These are phyloP conservation scores for Liodrosophila aerea DNA, from an alignment of 2,888 invertebrate genomes.

Conservation along the genomic window DNA sequence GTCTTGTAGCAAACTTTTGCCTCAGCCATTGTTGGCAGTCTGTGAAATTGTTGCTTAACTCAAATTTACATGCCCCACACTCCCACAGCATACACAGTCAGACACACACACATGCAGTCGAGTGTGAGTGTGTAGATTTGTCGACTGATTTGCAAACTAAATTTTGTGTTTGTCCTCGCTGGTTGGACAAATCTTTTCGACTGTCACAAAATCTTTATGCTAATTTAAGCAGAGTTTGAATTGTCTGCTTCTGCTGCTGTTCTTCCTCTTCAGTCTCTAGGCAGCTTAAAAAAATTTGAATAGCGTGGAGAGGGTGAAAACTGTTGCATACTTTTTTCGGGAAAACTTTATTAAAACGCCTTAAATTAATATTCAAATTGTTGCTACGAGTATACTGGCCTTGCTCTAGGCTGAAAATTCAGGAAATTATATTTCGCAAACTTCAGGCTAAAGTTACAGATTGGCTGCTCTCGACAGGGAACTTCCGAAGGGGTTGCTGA, in stretches of 20 bases:
- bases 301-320: slow-evolving; percentile 2
- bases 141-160: slow-evolving; percentile 66
- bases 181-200: slow-evolving; percentile 26
- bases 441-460: slow-evolving; percentile 19
- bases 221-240: slow-evolving; percentile 51
- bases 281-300: slow-evolving; percentile 8
- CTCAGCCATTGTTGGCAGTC: slow-evolving; percentile 53
- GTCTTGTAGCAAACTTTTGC: slow-evolving; percentile 48
- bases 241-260: slow-evolving; percentile 3
- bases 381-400: slow-evolving; percentile 4
- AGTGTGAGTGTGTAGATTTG: slow-evolving; percentile 19
- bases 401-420: slow-evolving; percentile 23
- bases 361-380: not conserved
- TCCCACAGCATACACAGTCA: slow-evolving; percentile 14
- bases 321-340: slow-evolving; percentile 16
- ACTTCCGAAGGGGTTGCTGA: slow-evolving; percentile 19
- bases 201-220: slow-evolving; percentile 52
- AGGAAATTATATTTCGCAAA: slow-evolving; percentile 53
- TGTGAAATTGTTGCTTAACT: slow-evolving; percentile 57
- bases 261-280: slow-evolving; percentile 2
- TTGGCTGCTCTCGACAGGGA: slow-evolving; percentile 12
- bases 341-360: slow-evolving; percentile 1
- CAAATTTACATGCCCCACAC: slow-evolving; percentile 51
- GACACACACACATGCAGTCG: slow-evolving; percentile 7
- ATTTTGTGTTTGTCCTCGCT: slow-evolving; percentile 47